Percentiles rank a stretch among this genome's conserved stretches.
Evolutionary conservation across 2,888 invertebrate genomes (phyloP).

Genomic region (Acronicta aceris): DNA sequence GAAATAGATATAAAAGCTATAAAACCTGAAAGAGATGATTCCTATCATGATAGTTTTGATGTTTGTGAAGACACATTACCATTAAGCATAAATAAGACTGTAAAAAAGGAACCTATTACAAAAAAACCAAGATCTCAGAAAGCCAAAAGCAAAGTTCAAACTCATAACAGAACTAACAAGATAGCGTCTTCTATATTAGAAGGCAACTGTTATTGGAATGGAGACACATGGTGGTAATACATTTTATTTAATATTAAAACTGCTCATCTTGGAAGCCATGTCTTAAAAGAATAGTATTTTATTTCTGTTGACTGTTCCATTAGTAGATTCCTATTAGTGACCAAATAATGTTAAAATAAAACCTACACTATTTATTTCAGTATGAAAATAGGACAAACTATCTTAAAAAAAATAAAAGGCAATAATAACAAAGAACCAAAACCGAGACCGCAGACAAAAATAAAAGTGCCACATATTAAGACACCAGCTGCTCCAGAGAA

Average conservation of each 20-base stretch:
- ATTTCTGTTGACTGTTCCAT: neutral
- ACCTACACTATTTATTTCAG: slow-evolving; percentile 62
- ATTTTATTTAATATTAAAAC: slow-evolving; percentile 19
- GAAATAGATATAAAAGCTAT: slow-evolving; percentile 60
- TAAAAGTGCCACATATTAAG: slow-evolving; percentile 56
- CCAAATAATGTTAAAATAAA: neutral
- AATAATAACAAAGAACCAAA: slow-evolving; percentile 34
- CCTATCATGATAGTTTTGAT: slow-evolving; percentile 54
- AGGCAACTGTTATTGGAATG: slow-evolving; percentile 80
- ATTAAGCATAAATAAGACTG: slow-evolving; percentile 43
- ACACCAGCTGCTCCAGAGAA: slow-evolving; percentile 57
- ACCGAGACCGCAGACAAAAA: slow-evolving; percentile 50
- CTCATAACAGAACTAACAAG: slow-evolving; percentile 64
- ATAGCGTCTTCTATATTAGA: slow-evolving; percentile 81
- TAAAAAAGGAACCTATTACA: slow-evolving; percentile 51
- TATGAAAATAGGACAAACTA: slow-evolving; percentile 61
- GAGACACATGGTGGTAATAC: slow-evolving; percentile 81
- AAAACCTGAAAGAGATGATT: slow-evolving; percentile 63
- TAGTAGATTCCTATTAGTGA: neutral
- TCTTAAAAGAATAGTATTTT: neutral
- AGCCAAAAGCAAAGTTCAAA: slow-evolving; percentile 44
- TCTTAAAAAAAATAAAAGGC: slow-evolving; percentile 40
- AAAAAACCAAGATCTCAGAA: slow-evolving; percentile 41
- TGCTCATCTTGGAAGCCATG: neutral
- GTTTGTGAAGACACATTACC: slow-evolving; percentile 61